Evolutionary conservation across 2,797 vertebrate species (phyloP), one percentile per base, ranked within the genome.

Genomic region (Benthosema pterotum): DNA sequence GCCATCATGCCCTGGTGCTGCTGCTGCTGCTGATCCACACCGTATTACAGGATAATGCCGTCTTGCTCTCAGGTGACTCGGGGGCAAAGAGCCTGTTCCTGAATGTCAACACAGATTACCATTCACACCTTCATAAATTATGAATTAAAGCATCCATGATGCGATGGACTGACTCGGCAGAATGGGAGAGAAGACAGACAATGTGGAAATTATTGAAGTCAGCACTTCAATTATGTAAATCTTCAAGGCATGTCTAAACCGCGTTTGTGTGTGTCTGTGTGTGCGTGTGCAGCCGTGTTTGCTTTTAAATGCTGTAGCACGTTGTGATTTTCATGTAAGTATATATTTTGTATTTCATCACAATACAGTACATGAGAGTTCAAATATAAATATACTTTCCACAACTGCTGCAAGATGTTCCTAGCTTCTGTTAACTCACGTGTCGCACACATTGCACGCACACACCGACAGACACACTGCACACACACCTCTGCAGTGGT

Each of bases 1-100:
- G 65, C 56, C 67, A 73, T 82, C 54, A 74, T 15, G 51, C 65
- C 55, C 52, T 51, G 32, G 54, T 49, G 32, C 47, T 68, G 61
- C 63, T 57, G 70, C 52, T 49, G 32, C 47, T 68, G 61, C 63
- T 57, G 71, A 79, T 72, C 67, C 57, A 63, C 32, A 38, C 32
- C 8, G 32, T 43, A 22, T 51, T 48, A 72, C 19, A 60, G 54
- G 52, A 69, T n/a, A n/a, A 73, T 68, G 48, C 67, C 51, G 45
- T 68, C 60, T 3, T 8, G 11, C n/a, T 60, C 42, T 66, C 57
- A 7, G 3, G 25, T 60, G 43, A 53, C 42, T 25, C 32, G 16
- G 5, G 25, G 50, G 17, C 16, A 2, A 11, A 11, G 11, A 8
- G 22, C 22, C 32, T 5, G 13, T 60, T n/a, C 4, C 4, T 2